Base-by-base conservation (phyloP, 2,797 vertebrate species). In the Denticeps clupeoides region DNA sequence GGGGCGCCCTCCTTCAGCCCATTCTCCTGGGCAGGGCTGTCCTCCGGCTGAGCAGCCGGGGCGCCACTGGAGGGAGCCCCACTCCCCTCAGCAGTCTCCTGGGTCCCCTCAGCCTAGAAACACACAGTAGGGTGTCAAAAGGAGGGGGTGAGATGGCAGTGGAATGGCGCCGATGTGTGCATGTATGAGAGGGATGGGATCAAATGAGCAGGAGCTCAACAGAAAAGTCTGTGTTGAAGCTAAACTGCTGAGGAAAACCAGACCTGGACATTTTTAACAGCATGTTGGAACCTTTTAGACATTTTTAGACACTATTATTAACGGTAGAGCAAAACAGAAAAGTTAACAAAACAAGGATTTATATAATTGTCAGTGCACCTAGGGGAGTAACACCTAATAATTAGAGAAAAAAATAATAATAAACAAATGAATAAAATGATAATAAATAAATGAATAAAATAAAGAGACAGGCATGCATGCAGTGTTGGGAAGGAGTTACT, bases 91-190 rank as follows among this genome's bases (percentile, higher is more conserved):
- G 63, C 47, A 56, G 71, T 60, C 74, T 84, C 83, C 80, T 71
- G 70, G 53, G 52, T 60, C 64, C 82, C 84, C 84, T 89, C 89
- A 70, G 78, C 85, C 91, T 96, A 70, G 55, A 81, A 81, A 60
- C 81, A 87, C 75, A 88, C 73, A 83, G 68, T 60, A 58, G 58
- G 13, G 26, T 63, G 70, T 88, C 82, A 88, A 62, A 72, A 8
- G 60, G 44, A 69, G 53, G 47, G 61, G 62, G 72, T 75, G 78
- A 60, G 63, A 71, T 74, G 77, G 53, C 40, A 51, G 59, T 74
- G 79, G 40, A 44, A 71, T 68, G 78, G 59, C 4, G 40, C 55
- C 64, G 70, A 38, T 13, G 31, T 32, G 29, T 32, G 29, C 13
- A n/a, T 32, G 31, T 13, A n/a, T 33, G 31, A 33, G 31, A 33